Percentiles rank a stretch among this genome's conserved stretches.
Conservation (phyloP, 1,140 invertebrate genomes). For the Cyrtorhinus lividipennis region DNA sequence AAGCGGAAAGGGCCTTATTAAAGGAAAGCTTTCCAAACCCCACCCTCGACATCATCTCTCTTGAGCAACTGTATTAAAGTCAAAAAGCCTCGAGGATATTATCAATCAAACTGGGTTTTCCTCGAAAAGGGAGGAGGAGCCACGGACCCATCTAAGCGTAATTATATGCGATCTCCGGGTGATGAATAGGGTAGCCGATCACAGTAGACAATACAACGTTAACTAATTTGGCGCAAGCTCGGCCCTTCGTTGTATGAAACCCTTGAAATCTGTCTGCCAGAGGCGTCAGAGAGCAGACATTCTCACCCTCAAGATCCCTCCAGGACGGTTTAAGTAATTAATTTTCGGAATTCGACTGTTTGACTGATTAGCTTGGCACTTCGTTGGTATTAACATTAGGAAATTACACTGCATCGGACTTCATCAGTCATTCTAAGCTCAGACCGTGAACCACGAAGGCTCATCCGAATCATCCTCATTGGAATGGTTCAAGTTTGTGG, state of each 20-base stretch:
- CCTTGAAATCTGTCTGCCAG: too few relatives aligned
- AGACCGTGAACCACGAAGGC: too few relatives aligned
- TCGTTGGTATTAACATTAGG: too few relatives aligned
- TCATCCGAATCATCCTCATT: too few relatives aligned
- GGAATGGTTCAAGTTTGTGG: too few relatives aligned
- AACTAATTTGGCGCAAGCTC: slow-evolving; percentile 1
- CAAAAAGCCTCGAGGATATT: neutral
- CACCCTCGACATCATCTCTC: too few relatives aligned
- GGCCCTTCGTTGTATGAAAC: too few relatives aligned
- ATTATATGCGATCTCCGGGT: slow-evolving; percentile 10
- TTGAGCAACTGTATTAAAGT: neutral
- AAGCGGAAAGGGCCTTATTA: neutral
- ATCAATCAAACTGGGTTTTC: slow-evolving; percentile 1
- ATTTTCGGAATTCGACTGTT: too few relatives aligned
- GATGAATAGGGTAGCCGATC: neutral
- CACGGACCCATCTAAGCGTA: neutral
- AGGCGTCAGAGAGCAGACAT: neutral
- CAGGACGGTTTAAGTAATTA: neutral
- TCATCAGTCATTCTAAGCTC: too few relatives aligned
- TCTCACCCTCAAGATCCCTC: neutral
- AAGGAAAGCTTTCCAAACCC: too few relatives aligned
- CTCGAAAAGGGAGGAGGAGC: neutral
- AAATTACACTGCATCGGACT: too few relatives aligned
- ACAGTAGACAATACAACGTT: neutral
- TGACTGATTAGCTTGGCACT: too few relatives aligned